A percentile compares a stretch with the other conserved stretches of the same genome.
These are phyloP conservation scores for Diarsia rubi DNA, from an alignment of 2,888 invertebrate genomes.

Conservation along the genomic window DNA sequence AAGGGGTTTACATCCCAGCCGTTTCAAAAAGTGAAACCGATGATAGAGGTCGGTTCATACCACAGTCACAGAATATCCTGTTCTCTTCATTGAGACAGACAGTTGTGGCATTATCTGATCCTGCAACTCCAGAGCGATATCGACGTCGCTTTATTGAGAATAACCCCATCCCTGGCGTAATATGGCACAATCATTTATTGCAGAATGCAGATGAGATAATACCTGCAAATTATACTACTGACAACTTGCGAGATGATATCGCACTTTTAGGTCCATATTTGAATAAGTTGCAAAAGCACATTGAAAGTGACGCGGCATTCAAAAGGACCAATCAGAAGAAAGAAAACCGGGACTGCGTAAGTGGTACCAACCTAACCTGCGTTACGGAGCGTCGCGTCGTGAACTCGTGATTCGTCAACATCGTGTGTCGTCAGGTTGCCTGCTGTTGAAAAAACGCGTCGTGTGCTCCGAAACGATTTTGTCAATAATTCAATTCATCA, in stretches of 20 bases:
- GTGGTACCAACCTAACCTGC: no score
- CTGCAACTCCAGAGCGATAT: background rate
- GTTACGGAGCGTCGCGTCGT: no score
- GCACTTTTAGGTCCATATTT: no score
- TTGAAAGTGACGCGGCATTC: no score
- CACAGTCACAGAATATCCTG: conserved; percentile 3
- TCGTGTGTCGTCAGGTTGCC: no score
- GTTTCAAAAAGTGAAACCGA: background rate
- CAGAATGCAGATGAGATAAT: conserved; percentile 13
- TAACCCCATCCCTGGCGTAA: conserved; percentile 21
- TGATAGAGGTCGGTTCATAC: conserved; percentile 10
- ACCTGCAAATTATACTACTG: conserved; percentile 5
- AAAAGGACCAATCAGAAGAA: no score
- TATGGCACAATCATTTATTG: conserved; percentile 18
- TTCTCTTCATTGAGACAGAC: background rate
- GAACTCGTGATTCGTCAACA: no score
- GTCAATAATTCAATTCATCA: no score
- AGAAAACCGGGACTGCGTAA: no score
- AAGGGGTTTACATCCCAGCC: conserved; percentile 36
- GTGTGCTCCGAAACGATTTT: no score
- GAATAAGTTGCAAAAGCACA: no score
- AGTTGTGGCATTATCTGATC: conserved; percentile 1
- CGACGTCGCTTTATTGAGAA: conserved; percentile 13
- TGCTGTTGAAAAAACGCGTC: no score
- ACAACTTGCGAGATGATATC: background rate